Evolutionary conservation across 2,888 invertebrate species (phyloP).

Genomic region (Brenthis hecate): DNA sequence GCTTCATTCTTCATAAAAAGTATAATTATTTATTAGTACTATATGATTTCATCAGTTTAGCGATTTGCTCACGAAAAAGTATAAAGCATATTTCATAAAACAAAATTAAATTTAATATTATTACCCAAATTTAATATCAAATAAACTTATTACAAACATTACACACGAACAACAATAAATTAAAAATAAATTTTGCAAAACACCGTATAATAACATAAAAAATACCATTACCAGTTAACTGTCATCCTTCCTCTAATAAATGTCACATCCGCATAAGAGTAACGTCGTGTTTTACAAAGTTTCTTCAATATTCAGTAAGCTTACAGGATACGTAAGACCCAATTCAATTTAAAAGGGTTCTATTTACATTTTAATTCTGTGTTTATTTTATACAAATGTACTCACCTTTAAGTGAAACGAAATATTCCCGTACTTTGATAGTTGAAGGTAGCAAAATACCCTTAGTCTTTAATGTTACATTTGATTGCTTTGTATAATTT

Average conservation of each 20-base stretch:
- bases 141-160: not conserved
- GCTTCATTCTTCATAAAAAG: no score
- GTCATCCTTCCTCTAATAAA: constrained; percentile 18
- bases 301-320: constrained; percentile 21
- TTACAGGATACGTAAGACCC: constrained; percentile 20
- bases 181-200: not conserved
- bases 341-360: constrained; percentile 27
- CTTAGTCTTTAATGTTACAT: no score
- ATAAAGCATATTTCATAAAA: no score
- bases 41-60: no score
- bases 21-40: no score
- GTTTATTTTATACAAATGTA: constrained; percentile 16
- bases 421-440: not conserved
- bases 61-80: no score
- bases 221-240: not conserved
- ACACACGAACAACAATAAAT: not conserved
- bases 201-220: not conserved
- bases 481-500: no score
- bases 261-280: constrained; percentile 18
- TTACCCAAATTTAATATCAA: no score
- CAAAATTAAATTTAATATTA: no score
- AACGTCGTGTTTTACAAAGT: constrained; percentile 16
- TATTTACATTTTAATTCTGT: constrained; percentile 18
- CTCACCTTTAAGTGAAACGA: not conserved
- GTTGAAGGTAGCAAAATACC: not conserved